phyloP scores from a whole-genome alignment of 2,888 invertebrate genomes.

The Idaea straminata region DNA sequence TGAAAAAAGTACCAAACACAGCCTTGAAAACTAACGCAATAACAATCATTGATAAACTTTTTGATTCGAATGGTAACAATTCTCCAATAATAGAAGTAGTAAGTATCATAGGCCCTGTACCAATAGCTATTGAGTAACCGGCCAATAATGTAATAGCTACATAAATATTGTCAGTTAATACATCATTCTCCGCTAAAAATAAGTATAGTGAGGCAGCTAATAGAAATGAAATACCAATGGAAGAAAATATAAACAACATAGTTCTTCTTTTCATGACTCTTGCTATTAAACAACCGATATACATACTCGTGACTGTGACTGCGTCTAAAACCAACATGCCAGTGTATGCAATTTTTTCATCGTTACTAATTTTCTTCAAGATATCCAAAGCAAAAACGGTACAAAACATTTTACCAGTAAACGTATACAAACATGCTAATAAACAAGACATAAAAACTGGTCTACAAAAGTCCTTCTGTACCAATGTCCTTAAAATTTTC shows the following conservation, averaged over 20 bases:
- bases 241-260: constrained; percentile 33
- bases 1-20: constrained; percentile 24
- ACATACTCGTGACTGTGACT: constrained; percentile 43
- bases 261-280: constrained; percentile 35
- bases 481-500: background rate
- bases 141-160: constrained; percentile 30
- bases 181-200: constrained; percentile 28
- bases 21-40: constrained; percentile 17
- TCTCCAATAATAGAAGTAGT: constrained; percentile 35
- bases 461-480: constrained; percentile 34
- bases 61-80: constrained; percentile 34
- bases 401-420: constrained; percentile 43
- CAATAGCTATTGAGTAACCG: constrained; percentile 36
- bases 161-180: constrained; percentile 33
- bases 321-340: constrained; percentile 49
- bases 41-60: constrained; percentile 28
- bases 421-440: constrained; percentile 27
- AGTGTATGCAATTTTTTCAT: constrained; percentile 38
- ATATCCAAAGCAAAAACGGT: constrained; percentile 46
- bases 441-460: constrained; percentile 31
- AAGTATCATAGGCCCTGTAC: constrained; percentile 41
- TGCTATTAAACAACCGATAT: constrained; percentile 32
- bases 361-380: constrained; percentile 42
- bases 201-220: constrained; percentile 36
- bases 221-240: constrained; percentile 31